A percentile compares a stretch with the other conserved stretches of the same genome.
phyloP scores from a whole-genome alignment of 2,113 vertebrate genomes.

The Zosterops lateralis region DNA sequence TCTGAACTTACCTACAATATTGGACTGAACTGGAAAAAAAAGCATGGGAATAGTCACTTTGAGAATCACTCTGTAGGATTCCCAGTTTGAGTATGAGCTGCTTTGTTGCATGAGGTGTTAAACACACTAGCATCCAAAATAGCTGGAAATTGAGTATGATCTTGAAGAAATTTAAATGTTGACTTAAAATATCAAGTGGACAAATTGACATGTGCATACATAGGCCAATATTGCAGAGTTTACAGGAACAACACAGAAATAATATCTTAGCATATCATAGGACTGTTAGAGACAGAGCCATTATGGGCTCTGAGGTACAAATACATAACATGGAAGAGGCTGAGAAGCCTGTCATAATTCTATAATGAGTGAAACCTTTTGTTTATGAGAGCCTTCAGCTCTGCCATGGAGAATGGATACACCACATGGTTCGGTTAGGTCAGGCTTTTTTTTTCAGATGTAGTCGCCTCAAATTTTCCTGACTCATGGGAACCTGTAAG shows the following conservation, averaged over 20 bases:
- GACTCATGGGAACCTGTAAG: not conserved
- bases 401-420: not conserved
- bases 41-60: not conserved
- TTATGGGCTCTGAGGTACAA: not conserved
- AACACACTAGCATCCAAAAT: not conserved
- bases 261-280: not conserved
- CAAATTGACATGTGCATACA: not conserved
- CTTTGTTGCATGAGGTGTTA: not conserved
- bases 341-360: not conserved
- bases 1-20: not conserved
- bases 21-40: not conserved
- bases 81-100: not conserved
- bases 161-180: not conserved
- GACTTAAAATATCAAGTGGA: not conserved
- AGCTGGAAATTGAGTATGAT: not conserved
- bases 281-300: not conserved
- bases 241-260: not conserved
- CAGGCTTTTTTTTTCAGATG: not conserved
- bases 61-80: not conserved
- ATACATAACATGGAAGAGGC: not conserved
- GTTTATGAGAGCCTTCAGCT: not conserved
- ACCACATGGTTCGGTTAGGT: not conserved
- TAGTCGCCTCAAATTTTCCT: not conserved
- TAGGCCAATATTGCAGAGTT: not conserved
- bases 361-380: not conserved